Evolutionary conservation across 2,888 invertebrate species (phyloP).

Genomic region (Tridacna gigas): DNA sequence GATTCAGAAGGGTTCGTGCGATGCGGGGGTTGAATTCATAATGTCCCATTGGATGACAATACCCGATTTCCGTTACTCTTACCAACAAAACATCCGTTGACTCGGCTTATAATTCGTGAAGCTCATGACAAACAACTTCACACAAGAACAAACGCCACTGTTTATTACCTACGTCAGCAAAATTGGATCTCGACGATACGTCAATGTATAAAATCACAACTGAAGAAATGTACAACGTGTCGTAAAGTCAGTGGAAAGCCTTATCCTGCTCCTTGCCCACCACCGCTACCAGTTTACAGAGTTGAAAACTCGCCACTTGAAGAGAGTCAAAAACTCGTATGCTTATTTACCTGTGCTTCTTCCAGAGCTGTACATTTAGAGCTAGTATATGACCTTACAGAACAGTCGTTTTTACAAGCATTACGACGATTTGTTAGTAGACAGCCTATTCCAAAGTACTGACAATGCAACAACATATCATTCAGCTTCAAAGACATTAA

Average conservation of each 20-base stretch:
- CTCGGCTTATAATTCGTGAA: constrained; percentile 37
- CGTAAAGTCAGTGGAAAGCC: constrained; percentile 37
- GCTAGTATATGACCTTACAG: constrained; percentile 30
- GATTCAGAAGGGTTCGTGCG: constrained; percentile 11
- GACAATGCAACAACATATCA: constrained; percentile 58
- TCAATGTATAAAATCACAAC: constrained; percentile 17
- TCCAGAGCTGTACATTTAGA: constrained; percentile 61
- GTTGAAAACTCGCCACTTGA: constrained; percentile 31
- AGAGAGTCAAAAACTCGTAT: constrained; percentile 36
- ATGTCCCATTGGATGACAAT: constrained; percentile 28
- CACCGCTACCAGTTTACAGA: constrained; percentile 51
- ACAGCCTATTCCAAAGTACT: constrained; percentile 15
- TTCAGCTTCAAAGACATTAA: constrained; percentile 33
- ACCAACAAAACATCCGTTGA: constrained; percentile 27
- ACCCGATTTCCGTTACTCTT: constrained; percentile 23
- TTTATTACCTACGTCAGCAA: constrained; percentile 41
- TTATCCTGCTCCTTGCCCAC: constrained; percentile 40
- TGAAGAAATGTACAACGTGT: constrained; percentile 45
- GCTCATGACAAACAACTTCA: constrained; percentile 37
- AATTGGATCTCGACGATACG: constrained; percentile 52
- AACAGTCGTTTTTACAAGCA: constrained; percentile 41
- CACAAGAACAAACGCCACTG: constrained; percentile 33
- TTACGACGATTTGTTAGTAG: constrained; percentile 38
- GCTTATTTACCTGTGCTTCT: too few species aligned
- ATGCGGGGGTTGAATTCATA: constrained; percentile 42